Evolutionary conservation across 2,797 vertebrate genomes (phyloP), one percentile per base, ranked within the genome.

Genomic region (Phrynocephalus vlangalii): DNA sequence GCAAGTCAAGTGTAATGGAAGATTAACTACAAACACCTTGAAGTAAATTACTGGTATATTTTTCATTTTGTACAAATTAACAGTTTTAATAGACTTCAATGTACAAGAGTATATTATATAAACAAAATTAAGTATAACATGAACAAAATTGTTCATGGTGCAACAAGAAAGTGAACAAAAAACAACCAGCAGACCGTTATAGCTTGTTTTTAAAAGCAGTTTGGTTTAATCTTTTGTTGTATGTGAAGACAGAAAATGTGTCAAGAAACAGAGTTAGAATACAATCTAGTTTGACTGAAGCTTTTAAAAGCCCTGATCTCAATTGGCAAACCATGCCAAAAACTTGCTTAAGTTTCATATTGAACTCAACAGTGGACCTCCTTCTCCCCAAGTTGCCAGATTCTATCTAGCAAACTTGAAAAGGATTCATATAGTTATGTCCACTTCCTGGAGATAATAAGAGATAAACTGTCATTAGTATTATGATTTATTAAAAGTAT

Each of bases 1-100:
- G 80, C 60, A 87, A 77, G 60, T 87, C 86, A 82, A 87, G 86
- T 87, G 63, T 68, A 82, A 82, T 75, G 24, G 72, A 87, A 83
- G 73, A 87, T 87, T 82, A 87, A 87, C 83, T 83, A 44, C 50
- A 78, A 87, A 78, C 33, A 71, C 66, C 67, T 83, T 83, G 73
- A 71, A 77, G 16, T 60, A 71, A 87, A 83, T 83, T 66, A 70
- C 75, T 78, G 48, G 73, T 15, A 63, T 87, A n/a, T 70, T 52
- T 68, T 76, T 82, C 52, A 24, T 56, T 87, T 78, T 48, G 68
- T 70, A 78, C 77, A 73, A 78, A 56, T 83, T 70, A 78, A 87
- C 20, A 26, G 38, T 87, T 24, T 71, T 77, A 77, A 77, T 77
- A 70, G 72, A 68, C 68, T 87, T 63, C 81, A 60, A 22, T 20